A percentile compares a stretch with the other conserved stretches of the same genome.
Conservation (phyloP, 2,797 vertebrate species). For the Mallotus villosus region DNA sequence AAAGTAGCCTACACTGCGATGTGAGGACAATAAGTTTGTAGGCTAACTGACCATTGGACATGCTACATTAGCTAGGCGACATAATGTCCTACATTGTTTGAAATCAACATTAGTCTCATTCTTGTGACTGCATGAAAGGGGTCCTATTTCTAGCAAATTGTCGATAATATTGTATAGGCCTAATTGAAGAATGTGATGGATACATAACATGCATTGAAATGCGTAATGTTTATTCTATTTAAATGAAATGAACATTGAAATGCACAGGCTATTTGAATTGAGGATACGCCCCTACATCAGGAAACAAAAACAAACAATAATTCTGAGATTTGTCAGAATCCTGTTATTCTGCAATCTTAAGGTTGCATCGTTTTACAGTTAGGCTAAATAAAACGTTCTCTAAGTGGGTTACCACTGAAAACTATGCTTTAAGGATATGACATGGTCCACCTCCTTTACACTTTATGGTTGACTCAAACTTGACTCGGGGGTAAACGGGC, state of each 20-base stretch:
- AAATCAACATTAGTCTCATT: too few relatives aligned
- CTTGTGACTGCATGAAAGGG: too few relatives aligned
- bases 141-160: too few relatives aligned
- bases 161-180: too few relatives aligned
- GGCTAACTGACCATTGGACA: not conserved
- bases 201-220: not conserved
- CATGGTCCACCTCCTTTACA: conserved; percentile 61
- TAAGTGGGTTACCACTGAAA: not conserved
- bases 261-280: not conserved
- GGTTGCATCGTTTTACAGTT: not conserved
- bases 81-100: too few relatives aligned
- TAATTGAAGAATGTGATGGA: not conserved
- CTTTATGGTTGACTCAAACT: conserved; percentile 58
- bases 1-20: not conserved
- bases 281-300: too few relatives aligned
- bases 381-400: not conserved
- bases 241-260: not conserved
- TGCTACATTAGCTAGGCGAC: not conserved
- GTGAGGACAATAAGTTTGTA: not conserved
- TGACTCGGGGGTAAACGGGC: conserved; percentile 69
- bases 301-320: too few relatives aligned
- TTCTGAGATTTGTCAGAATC: too few relatives aligned
- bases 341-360: too few relatives aligned
- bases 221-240: not conserved
- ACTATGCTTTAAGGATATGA: conserved; percentile 56